A percentile compares a stretch with the other conserved stretches of the same genome.
phyloP scores from a whole-genome alignment of 2,113 vertebrate genomes.

The Otis tarda region DNA sequence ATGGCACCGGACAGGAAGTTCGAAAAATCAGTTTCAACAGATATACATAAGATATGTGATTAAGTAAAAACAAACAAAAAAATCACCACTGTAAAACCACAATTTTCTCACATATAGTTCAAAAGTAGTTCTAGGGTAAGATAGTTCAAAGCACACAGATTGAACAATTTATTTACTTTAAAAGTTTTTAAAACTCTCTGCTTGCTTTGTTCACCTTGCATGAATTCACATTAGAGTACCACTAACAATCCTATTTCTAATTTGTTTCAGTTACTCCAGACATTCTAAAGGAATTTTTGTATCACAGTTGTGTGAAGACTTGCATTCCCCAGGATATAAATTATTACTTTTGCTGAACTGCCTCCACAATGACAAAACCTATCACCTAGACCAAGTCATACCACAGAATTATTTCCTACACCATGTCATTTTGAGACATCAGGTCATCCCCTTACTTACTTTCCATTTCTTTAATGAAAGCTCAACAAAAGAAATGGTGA shows the following conservation, averaged over 20 bases:
- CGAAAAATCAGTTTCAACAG: background rate
- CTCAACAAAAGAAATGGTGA: background rate
- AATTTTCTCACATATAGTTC: background rate
- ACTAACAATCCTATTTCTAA: background rate
- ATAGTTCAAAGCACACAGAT: background rate
- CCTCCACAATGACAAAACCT: background rate
- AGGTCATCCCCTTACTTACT: background rate
- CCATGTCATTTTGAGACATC: background rate
- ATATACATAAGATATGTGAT: background rate
- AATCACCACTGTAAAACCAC: background rate
- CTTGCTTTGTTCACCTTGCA: background rate
- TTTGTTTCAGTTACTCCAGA: background rate
- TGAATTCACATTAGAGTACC: background rate
- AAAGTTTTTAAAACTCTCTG: background rate
- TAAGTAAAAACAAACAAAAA: background rate
- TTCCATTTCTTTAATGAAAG: background rate
- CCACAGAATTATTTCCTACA: background rate
- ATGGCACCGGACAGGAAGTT: background rate
- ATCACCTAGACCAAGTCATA: background rate
- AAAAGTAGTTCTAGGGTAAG: background rate
- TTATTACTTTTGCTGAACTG: background rate
- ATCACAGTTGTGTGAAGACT: background rate
- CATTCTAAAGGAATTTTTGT: background rate
- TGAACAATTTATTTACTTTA: background rate
- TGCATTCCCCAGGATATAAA: background rate